Evolutionary conservation across 2,797 vertebrate genomes (phyloP), one percentile per base, ranked within the genome.

Genomic region (Pipistrellus nathusii): DNA sequence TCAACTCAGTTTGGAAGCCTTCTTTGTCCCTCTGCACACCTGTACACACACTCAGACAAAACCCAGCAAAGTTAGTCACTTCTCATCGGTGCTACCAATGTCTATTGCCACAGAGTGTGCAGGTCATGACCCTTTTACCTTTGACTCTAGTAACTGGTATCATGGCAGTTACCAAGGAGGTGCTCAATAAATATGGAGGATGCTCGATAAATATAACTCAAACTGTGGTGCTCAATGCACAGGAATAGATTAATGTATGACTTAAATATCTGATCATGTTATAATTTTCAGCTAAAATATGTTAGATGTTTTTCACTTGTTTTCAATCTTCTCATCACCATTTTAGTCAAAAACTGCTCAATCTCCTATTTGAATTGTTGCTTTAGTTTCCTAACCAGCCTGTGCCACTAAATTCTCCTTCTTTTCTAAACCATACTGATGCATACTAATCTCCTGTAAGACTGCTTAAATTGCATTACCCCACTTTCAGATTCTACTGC

Each of bases 281-380:
- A 20, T 73, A 20, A 20, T 75, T 66, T 23, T 64, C 30, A 59
- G 62, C 10, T 38, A 69, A 78, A 68, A 93, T 77, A 82, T 44
- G 10, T 11, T 80, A 69, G 41, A 62, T 35, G 3, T 30, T 23
- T 84, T 82, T 85, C 25, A 82, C 14, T 77, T 93, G 23, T 85
- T 94, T 93, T 95, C 21, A 77, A 41, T 82, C 48, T 62, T 77
- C 66, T 81, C 77, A 68, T 66, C 83, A 81, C 18, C 25, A 51
- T 10, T 25, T 90, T 66, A 46, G 81, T 84, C 9, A 85, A 85
- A 90, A 95, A 30, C 41, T 48, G 30, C 59, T 76, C 88, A 68
- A 71, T 18, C 82, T 83, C 66, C 80, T 86, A 38, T 59, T 53
- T 57, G 6, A 91, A 57, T 32, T 78, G 12, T 44, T 85, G 25